Base-by-base conservation (phyloP, 2,113 vertebrate genomes). In the Labrus mixtus region DNA sequence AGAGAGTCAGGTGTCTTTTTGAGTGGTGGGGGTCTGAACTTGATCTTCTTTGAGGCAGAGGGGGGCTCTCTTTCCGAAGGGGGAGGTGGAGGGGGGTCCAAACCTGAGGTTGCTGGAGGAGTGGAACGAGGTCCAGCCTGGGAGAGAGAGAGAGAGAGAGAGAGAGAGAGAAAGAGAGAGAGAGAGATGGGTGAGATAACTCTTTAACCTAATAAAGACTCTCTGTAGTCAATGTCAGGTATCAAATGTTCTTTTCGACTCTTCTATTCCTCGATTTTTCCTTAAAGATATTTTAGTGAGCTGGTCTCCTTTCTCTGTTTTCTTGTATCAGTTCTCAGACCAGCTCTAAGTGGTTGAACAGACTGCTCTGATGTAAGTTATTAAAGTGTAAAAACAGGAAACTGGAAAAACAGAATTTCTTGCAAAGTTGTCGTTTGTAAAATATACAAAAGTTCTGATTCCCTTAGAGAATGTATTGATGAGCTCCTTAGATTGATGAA, bases 1-100 rank as follows among this genome's bases (percentile, higher is more conserved):
- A 92, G 93, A 17, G 94, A 92, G 78, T 97, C 96, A 2, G 96
- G 95, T 2, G 96, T 95, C 91, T 95, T 97, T 91, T 97, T 97
- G 79, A 98, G 93, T 1, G 97, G 97, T 0, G 97, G 97, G 5
- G 97, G 97, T 48, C 96, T 94, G 82, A 95, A 95, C 90, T 97
- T 98, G 82, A 92, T 92, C 92, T 95, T 98, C 91, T 97, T 97
- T 46, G 13, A 87, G 57, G 87, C 87, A 6, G 91, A 79, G 53
- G 73, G 84, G 20, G 85, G 57, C 59, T 73, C 83, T 89, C 69
- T 95, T 83, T 88, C 95, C 69, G 66, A 94, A 81, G 6, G 89
- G 41, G 4, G 94, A 23, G 51, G 94, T 11, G 76, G 90, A 54
- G 87, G 90, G 2, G 83, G 91, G 45, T 94, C 93, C 77, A 93